Base-by-base conservation (phyloP, 2,888 invertebrate genomes). In the Arctia plantaginis region DNA sequence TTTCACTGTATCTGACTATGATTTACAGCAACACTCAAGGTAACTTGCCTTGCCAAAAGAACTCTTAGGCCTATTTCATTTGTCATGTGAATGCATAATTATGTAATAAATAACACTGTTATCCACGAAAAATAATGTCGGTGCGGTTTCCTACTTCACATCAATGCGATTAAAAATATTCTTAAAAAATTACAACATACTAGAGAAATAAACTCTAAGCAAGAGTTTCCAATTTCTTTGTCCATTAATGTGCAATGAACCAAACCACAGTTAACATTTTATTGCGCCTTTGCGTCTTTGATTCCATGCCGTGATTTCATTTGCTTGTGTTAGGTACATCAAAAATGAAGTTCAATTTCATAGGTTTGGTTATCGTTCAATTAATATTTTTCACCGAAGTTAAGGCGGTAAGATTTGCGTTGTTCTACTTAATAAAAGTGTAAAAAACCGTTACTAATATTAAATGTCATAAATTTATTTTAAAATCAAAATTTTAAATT, bases 271-370 rank as follows among this genome's bases (percentile, higher is more conserved):
- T 88, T 87, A 89, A 87, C 72, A 86, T 90, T 93, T 91, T 88
- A 93, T 87, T 82, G 83, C 88, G 55, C 68, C 68, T 74, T 77
- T 74, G 82, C 85, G 87, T 89, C 80, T 83, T 82, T 55, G 76
- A 84, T 88, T 86, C 82, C 81, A 85, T 82, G 86, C 85, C 76
- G 80, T 75, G 78, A 82, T 84, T 85, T 88, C 78, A 87, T 85
- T 85, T 78, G 79, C 79, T 74, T 79, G 79, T 73, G 87, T 90
- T 85, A 91, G 90, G 90, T 87, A 90, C 92, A 82, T 67, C 78
- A 89, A 88, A 90, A 87, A 94, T 94, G 94, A 88, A 88, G 90
- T 89, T 91, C 82, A 86, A 88, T 91, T 90, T 91, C 89, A 87
- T 90, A 80, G 91, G 86, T 90, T 85, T 91, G 85, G 83, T 92